phyloP scores from a whole-genome alignment of 2,888 invertebrate species.

The Tetragnatha montana region DNA sequence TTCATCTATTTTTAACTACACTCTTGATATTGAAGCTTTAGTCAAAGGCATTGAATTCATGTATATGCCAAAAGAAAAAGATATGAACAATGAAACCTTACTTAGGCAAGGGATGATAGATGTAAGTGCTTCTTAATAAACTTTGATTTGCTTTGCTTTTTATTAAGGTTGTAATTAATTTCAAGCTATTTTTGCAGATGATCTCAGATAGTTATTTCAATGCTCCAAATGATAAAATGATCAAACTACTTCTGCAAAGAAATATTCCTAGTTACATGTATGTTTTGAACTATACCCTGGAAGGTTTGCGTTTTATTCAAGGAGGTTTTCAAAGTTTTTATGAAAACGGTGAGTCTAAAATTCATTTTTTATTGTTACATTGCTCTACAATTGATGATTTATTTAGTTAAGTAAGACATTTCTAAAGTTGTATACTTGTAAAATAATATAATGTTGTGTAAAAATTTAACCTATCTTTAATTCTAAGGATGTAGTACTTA shows the following conservation, averaged over 20 bases:
- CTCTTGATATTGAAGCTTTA: constrained; percentile 90
- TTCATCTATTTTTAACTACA: constrained; percentile 92
- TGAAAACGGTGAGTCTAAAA: constrained; percentile 26
- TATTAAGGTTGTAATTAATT: background rate
- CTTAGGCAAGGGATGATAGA: constrained; percentile 91
- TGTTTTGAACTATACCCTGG: constrained; percentile 92
- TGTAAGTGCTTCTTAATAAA: constrained; percentile 79
- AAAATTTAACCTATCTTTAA: too few species aligned
- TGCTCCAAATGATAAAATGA: constrained; percentile 90
- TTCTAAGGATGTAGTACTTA: too few species aligned
- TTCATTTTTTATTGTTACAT: too few species aligned
- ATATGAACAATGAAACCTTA: constrained; percentile 87
- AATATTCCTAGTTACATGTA: constrained; percentile 91
- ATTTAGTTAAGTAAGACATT: too few species aligned
- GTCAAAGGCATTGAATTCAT: constrained; percentile 93
- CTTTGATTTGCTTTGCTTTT: background rate
- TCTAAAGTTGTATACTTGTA: too few species aligned
- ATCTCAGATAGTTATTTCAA: constrained; percentile 91
- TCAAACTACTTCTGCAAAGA: constrained; percentile 87
- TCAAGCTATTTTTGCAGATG: constrained; percentile 79
- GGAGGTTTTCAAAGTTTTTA: constrained; percentile 72
- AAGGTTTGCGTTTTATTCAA: constrained; percentile 81
- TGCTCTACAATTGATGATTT: too few species aligned
- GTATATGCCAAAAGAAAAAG: constrained; percentile 93
- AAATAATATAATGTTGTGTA: too few species aligned